phyloP scores from a whole-genome alignment of 2,113 vertebrate species.

The Amia ocellicauda region DNA sequence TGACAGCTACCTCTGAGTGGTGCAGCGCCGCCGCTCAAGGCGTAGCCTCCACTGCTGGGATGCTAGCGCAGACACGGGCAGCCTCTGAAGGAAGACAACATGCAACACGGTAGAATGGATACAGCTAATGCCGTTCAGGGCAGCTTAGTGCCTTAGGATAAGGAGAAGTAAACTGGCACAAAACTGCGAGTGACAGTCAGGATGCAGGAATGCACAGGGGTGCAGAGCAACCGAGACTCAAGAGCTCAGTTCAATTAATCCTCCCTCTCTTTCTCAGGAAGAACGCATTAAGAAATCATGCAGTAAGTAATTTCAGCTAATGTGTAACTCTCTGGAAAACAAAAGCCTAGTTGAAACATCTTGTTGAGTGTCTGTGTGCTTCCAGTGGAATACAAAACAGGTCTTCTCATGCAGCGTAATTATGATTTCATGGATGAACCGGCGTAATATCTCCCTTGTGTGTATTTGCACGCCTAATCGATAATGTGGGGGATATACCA shows the following conservation, averaged over 20 bases:
- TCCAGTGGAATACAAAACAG: too few relatives aligned
- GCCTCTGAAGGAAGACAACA: slow-evolving; percentile 7
- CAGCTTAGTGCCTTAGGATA: neutral
- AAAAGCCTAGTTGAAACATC: too few relatives aligned
- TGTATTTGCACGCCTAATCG: too few relatives aligned
- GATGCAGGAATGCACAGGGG: neutral
- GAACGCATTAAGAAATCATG: neutral
- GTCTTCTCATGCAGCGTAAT: too few relatives aligned
- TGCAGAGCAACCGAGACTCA: neutral
- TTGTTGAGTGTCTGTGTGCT: too few relatives aligned
- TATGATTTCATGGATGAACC: too few relatives aligned
- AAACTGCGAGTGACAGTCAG: slow-evolving; percentile 2
- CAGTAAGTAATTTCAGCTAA: too few relatives aligned
- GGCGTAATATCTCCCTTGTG: too few relatives aligned
- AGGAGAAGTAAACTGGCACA: neutral
- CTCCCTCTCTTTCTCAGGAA: neutral
- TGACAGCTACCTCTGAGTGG: neutral
- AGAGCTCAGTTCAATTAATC: slow-evolving; percentile 9
- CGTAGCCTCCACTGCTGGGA: neutral
- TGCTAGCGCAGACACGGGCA: slow-evolving; percentile 24
- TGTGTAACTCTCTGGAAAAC: too few relatives aligned
- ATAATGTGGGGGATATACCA: too few relatives aligned
- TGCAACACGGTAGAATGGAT: slow-evolving; percentile 14
- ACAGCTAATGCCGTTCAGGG: slow-evolving; percentile 5
- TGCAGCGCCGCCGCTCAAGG: neutral